Conservation (phyloP, 2,888 invertebrate genomes). For the Idaea aversata region DNA sequence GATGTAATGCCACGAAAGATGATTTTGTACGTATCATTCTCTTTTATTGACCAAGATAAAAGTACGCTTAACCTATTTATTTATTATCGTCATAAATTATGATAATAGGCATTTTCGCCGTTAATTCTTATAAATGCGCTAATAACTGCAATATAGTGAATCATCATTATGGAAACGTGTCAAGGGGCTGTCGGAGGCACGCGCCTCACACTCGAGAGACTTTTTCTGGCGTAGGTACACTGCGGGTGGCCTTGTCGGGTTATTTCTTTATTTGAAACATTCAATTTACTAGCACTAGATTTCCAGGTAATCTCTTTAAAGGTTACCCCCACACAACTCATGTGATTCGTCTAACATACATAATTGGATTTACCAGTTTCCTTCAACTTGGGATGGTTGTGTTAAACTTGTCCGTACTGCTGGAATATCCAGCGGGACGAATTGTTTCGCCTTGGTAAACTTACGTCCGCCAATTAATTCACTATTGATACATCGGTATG, state of each 20-base stretch:
- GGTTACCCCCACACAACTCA: conserved; percentile 13
- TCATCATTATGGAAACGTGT: conserved; percentile 62
- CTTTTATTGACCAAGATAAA: conserved; percentile 26
- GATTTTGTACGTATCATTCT: conserved; percentile 12
- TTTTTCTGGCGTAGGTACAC: conserved; percentile 24
- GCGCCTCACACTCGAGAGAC: conserved; percentile 30
- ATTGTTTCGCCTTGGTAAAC: conserved; percentile 40
- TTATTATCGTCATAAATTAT: conserved; percentile 24
- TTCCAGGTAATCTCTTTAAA: conserved; percentile 26
- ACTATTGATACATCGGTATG: conserved; percentile 3
- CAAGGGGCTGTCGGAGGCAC: conserved; percentile 52
- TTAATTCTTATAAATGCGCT: conserved; percentile 46
- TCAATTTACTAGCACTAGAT: conserved; percentile 28
- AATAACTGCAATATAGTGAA: conserved; percentile 56
- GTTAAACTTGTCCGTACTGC: conserved; percentile 34
- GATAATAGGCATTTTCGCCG: conserved; percentile 26
- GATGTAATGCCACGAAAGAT: neutral
- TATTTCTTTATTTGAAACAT: conserved; percentile 53
- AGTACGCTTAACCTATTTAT: conserved; percentile 22
- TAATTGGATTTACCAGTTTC: conserved; percentile 45
- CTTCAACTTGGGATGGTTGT: conserved; percentile 37
- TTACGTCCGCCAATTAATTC: conserved; percentile 37
- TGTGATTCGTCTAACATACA: conserved; percentile 27
- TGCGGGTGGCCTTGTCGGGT: conserved; percentile 20
- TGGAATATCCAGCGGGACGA: conserved; percentile 34